Evolutionary conservation across 2,797 vertebrate species (phyloP).

Genomic region (Chaetophractus vellerosus): DNA sequence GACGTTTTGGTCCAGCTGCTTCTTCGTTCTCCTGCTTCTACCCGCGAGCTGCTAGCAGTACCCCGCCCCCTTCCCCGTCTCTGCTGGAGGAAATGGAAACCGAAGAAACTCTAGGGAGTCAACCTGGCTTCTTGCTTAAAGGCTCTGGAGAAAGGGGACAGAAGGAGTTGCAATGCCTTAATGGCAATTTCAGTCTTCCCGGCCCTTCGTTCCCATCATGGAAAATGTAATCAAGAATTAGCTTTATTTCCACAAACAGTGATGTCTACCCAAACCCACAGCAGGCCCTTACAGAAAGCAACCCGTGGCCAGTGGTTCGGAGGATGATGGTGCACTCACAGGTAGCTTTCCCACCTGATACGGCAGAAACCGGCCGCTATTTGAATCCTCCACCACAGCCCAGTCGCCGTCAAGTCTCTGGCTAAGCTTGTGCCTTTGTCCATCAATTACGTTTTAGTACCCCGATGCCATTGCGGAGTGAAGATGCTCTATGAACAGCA

Average conservation of each 20-base stretch:
- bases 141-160: background rate
- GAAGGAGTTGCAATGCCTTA: background rate
- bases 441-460: background rate
- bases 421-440: background rate
- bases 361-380: constrained; percentile 23
- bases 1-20: background rate
- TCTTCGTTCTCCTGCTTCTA: background rate
- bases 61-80: background rate
- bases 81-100: background rate
- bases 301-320: background rate
- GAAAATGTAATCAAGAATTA: background rate
- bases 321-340: constrained; percentile 33
- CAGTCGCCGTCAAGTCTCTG: background rate
- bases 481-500: constrained; percentile 47
- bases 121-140: background rate
- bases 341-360: background rate
- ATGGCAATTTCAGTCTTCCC: background rate
- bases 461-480: background rate
- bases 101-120: background rate
- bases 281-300: background rate
- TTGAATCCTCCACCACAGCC: constrained; percentile 9
- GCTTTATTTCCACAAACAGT: background rate
- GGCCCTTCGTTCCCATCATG: background rate
- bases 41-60: background rate
- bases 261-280: background rate